phyloP scores from a whole-genome alignment of 2,888 invertebrate species.

The Cataglyphis rosenhaueri region DNA sequence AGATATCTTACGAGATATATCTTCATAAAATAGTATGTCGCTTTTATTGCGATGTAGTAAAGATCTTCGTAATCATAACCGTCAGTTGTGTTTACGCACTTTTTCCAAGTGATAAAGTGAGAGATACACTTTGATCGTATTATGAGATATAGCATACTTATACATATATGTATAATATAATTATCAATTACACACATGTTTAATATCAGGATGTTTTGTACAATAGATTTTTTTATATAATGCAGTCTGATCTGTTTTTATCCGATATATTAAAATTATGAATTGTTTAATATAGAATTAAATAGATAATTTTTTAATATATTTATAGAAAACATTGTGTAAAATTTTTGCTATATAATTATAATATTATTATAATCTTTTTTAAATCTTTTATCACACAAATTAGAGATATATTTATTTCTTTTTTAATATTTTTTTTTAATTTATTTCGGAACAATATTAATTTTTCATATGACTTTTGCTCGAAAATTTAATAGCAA shows the following conservation, averaged over 20 bases:
- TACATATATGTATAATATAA: not conserved
- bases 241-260: not conserved
- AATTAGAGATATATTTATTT: not conserved
- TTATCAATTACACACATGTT: not conserved
- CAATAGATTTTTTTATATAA: not conserved
- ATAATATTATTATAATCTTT: not conserved
- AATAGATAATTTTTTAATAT: not conserved
- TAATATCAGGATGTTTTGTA: not conserved
- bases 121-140: not conserved
- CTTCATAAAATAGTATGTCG: constrained; percentile 6
- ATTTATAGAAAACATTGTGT: not conserved
- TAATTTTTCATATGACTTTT: not conserved
- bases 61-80: constrained; percentile 11
- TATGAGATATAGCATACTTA: not conserved
- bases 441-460: not conserved
- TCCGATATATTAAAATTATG: not conserved
- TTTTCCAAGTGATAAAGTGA: not conserved
- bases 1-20: constrained; percentile 14
- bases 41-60: constrained; percentile 36
- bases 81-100: constrained; percentile 6
- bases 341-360: not conserved
- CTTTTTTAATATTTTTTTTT: not conserved
- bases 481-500: not conserved
- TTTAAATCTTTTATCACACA: not conserved
- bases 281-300: not conserved